Percentiles rank a stretch among this genome's conserved stretches.
These are phyloP conservation scores for Drosophila borealis DNA, from an alignment of 2,888 invertebrate species.

Conservation along the genomic window DNA sequence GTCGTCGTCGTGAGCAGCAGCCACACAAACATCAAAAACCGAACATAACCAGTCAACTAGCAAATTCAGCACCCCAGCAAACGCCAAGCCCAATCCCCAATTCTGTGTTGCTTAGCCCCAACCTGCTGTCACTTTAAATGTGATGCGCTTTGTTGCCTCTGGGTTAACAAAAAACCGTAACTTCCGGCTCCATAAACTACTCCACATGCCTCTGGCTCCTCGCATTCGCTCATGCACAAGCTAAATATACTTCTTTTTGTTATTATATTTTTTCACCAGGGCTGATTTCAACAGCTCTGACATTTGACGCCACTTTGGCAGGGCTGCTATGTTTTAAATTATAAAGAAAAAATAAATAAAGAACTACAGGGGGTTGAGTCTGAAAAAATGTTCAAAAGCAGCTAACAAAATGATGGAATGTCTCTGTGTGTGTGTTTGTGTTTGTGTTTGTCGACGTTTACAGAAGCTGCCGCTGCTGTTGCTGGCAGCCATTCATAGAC, in stretches of 20 bases:
- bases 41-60: slow-evolving; percentile 18
- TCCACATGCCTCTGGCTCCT: not conserved
- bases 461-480: slow-evolving; percentile 37
- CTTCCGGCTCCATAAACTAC: slow-evolving; percentile 60
- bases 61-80: not conserved
- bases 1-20: too few relatives aligned
- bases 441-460: slow-evolving; percentile 41
- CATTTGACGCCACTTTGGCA: slow-evolving; percentile 75
- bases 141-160: slow-evolving; percentile 73
- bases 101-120: slow-evolving; percentile 21
- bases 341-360: slow-evolving; percentile 24
- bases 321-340: slow-evolving; percentile 23
- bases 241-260: slow-evolving; percentile 3
- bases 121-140: slow-evolving; percentile 58
- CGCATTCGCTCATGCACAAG: not conserved
- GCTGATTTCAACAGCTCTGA: slow-evolving; percentile 73
- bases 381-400: slow-evolving; percentile 30
- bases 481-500: slow-evolving; percentile 63
- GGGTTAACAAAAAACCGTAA: slow-evolving; percentile 29
- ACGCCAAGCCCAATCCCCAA: not conserved
- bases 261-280: slow-evolving; percentile 40
- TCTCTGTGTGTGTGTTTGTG: slow-evolving; percentile 1
- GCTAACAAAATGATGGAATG: slow-evolving; percentile 33
- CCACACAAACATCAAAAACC: slow-evolving; percentile 15
- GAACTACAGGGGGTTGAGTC: not conserved